phyloP scores from a whole-genome alignment of 2,888 invertebrate genomes.

The Heliconius sara region DNA sequence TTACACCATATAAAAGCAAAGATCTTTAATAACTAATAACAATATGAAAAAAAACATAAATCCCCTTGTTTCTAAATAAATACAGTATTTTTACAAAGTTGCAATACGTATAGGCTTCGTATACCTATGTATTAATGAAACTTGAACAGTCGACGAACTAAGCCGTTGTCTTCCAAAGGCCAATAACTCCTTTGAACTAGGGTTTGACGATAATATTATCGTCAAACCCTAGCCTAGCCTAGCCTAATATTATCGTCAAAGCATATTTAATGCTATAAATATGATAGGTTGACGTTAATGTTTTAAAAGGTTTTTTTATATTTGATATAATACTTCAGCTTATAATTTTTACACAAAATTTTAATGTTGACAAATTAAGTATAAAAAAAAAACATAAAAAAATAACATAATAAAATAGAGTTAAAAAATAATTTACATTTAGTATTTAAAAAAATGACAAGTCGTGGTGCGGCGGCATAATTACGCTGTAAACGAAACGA shows the following conservation, averaged over 20 bases:
- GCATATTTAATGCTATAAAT: slow-evolving; percentile 45
- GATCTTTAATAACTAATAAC: no score
- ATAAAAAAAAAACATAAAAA: no score
- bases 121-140: slow-evolving; percentile 40
- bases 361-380: background rate
- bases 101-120: slow-evolving; percentile 36
- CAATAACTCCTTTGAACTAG: slow-evolving; percentile 46
- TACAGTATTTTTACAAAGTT: slow-evolving; percentile 22
- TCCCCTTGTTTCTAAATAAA: background rate
- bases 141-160: slow-evolving; percentile 43
- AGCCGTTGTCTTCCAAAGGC: slow-evolving; percentile 40
- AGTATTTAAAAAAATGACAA: no score
- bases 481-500: no score
- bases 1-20: no score
- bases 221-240: no score
- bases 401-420: no score
- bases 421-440: no score
- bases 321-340: slow-evolving; percentile 35
- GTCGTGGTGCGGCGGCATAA: no score
- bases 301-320: slow-evolving; percentile 43
- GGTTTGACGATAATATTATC: slow-evolving; percentile 43
- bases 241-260: no score
- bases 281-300: slow-evolving; percentile 46
- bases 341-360: background rate
- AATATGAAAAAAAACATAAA: background rate